Percentiles rank a stretch among this genome's conserved stretches.
Conservation (phyloP, 2,888 invertebrate species). For the Nysson spinosus region DNA sequence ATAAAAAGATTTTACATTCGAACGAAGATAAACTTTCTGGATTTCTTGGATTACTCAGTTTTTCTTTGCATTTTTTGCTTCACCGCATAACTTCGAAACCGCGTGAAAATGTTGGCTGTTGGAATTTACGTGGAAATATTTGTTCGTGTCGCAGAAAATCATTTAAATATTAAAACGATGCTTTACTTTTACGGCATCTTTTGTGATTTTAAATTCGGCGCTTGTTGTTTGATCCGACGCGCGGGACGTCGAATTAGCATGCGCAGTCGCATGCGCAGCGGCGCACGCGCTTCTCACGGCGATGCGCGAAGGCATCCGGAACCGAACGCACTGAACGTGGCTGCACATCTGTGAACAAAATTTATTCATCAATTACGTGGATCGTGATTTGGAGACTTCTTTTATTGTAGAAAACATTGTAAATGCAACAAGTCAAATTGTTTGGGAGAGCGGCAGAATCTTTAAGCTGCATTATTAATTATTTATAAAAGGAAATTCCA, state of each 20-base stretch:
- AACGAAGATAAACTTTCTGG: too few species aligned
- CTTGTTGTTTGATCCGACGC: slow-evolving; percentile 13
- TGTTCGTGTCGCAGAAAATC: slow-evolving; percentile 20
- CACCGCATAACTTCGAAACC: background rate
- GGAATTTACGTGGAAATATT: slow-evolving; percentile 13
- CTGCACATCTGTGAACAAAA: slow-evolving; percentile 84
- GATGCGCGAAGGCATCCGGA: slow-evolving; percentile 78
- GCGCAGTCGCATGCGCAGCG: slow-evolving; percentile 88
- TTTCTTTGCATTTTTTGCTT: too few species aligned
- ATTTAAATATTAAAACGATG: slow-evolving; percentile 12
- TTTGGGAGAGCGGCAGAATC: too few species aligned
- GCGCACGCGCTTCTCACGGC: slow-evolving; percentile 84
- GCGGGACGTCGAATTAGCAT: slow-evolving; percentile 75
- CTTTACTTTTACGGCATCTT: slow-evolving; percentile 10
- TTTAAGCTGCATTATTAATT: too few species aligned
- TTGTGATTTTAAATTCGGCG: slow-evolving; percentile 14
- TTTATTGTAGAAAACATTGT: too few species aligned
- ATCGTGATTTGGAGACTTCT: too few species aligned
- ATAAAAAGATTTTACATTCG: too few species aligned
- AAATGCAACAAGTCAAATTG: too few species aligned
- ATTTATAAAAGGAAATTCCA: too few species aligned
- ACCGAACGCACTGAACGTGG: slow-evolving; percentile 86
- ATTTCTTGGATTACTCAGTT: too few species aligned
- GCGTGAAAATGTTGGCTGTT: background rate
- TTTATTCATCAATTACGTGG: too few species aligned